phyloP scores from a whole-genome alignment of 2,797 vertebrate species.

The Muscicapa striata region DNA sequence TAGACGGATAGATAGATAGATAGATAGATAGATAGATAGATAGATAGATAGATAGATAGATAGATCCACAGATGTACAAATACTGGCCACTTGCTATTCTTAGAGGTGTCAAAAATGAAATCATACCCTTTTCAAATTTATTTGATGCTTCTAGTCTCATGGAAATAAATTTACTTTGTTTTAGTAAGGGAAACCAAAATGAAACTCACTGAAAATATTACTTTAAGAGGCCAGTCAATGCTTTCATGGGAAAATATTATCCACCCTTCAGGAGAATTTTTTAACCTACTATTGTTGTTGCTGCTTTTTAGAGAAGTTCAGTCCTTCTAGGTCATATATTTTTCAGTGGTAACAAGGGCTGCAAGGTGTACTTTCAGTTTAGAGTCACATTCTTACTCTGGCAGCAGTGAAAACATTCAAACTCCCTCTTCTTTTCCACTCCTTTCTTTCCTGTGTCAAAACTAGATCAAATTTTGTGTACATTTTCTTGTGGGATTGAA shows the following conservation, averaged over 20 bases:
- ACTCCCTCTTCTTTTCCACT: not conserved
- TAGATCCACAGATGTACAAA: not conserved
- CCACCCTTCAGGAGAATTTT: not conserved
- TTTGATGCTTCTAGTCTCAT: not conserved
- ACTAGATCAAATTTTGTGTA: not conserved
- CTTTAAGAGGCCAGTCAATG: not conserved
- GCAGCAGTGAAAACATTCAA: not conserved
- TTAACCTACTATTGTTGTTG: not conserved
- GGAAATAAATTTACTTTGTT: not conserved
- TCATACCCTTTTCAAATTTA: not conserved
- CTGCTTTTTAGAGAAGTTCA: not conserved
- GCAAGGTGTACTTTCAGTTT: not conserved
- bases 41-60: too few species aligned
- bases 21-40: too few species aligned
- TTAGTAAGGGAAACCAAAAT: not conserved
- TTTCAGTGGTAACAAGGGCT: not conserved
- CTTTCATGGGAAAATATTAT: not conserved
- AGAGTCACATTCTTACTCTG: not conserved
- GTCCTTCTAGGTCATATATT: not conserved
- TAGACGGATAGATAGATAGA: too few species aligned
- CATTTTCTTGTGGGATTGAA: constrained; percentile 19
- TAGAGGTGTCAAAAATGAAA: not conserved
- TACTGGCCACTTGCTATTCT: not conserved
- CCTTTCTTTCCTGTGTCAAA: not conserved
- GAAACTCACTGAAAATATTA: not conserved